Conservation (phyloP, 2,888 invertebrate species). For the Drosophila robusta region DNA sequence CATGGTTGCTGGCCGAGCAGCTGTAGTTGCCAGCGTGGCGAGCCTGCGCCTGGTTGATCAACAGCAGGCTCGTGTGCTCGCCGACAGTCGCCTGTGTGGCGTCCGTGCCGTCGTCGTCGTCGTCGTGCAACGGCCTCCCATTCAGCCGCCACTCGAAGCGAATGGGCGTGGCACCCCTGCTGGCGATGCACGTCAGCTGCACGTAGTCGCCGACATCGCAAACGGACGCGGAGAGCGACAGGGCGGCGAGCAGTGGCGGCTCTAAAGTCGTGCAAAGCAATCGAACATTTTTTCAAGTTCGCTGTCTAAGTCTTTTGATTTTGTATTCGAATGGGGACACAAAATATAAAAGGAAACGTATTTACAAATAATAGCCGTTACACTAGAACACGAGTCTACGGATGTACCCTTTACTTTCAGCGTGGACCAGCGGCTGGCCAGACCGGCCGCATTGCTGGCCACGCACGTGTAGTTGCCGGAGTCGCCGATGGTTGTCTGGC, state of each 20-base stretch:
- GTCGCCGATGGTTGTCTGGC: slow-evolving; percentile 84
- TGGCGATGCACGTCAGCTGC: slow-evolving; percentile 93
- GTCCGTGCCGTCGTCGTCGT: slow-evolving; percentile 58
- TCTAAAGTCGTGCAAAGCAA: slow-evolving; percentile 58
- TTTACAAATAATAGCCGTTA: slow-evolving; percentile 5
- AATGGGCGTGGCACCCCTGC: slow-evolving; percentile 89
- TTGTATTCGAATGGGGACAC: neutral
- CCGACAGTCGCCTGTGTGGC: slow-evolving; percentile 83
- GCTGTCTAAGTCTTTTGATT: slow-evolving; percentile 35
- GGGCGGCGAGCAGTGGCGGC: slow-evolving; percentile 79
- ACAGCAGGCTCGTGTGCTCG: slow-evolving; percentile 86
- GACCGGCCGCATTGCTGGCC: slow-evolving; percentile 87
- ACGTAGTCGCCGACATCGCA: slow-evolving; percentile 89
- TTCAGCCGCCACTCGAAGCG: slow-evolving; percentile 87
- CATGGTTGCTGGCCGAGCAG: slow-evolving; percentile 87
- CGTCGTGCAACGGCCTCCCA: slow-evolving; percentile 57
- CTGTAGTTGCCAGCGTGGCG: slow-evolving; percentile 88
- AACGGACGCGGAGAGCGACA: slow-evolving; percentile 82
- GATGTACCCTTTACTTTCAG: slow-evolving; percentile 87
- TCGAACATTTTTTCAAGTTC: neutral
- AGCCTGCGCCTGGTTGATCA: slow-evolving; percentile 87
- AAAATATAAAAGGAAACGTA: slow-evolving; percentile 14
- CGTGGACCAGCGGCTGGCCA: slow-evolving; percentile 86
- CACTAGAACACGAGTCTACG: neutral
- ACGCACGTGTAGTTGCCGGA: slow-evolving; percentile 87